Conservation (phyloP, 2,888 invertebrate genomes). For the Phrixothrix hirtus region DNA sequence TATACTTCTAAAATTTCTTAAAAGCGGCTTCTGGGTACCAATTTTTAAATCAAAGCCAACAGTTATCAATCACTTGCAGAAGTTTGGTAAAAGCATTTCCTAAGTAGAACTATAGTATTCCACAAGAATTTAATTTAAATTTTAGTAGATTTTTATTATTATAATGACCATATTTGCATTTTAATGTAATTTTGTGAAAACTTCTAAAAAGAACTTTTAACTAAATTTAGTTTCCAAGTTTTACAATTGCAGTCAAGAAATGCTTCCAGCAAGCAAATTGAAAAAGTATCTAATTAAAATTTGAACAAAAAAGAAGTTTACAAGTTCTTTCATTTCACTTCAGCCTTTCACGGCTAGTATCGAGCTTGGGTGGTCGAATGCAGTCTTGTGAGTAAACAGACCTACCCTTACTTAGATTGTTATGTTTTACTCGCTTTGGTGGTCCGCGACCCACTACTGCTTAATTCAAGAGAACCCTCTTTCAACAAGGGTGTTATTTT, state of each 20-base stretch:
- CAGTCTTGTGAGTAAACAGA: constrained; percentile 36
- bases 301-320: constrained; percentile 23
- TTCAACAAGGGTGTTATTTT: constrained; percentile 24
- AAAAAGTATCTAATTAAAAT: constrained; percentile 26
- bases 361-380: constrained; percentile 26
- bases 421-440: constrained; percentile 44
- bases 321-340: constrained; percentile 18
- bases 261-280: constrained; percentile 17
- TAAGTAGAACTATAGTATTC: too few relatives aligned
- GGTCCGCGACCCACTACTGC: constrained; percentile 35
- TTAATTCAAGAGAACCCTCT: constrained; percentile 21
- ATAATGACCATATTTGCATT: background rate
- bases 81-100: too few relatives aligned
- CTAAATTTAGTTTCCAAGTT: background rate
- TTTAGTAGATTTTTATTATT: too few relatives aligned
- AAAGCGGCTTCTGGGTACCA: too few relatives aligned
- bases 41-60: too few relatives aligned
- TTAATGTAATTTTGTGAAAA: background rate
- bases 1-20: too few relatives aligned
- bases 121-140: too few relatives aligned
- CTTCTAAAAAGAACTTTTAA: background rate
- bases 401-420: constrained; percentile 42
- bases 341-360: constrained; percentile 15
- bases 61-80: too few relatives aligned
- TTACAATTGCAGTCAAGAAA: constrained; percentile 1